Conservation (phyloP, 1,140 invertebrate species). For the Halotydeus destructor region DNA sequence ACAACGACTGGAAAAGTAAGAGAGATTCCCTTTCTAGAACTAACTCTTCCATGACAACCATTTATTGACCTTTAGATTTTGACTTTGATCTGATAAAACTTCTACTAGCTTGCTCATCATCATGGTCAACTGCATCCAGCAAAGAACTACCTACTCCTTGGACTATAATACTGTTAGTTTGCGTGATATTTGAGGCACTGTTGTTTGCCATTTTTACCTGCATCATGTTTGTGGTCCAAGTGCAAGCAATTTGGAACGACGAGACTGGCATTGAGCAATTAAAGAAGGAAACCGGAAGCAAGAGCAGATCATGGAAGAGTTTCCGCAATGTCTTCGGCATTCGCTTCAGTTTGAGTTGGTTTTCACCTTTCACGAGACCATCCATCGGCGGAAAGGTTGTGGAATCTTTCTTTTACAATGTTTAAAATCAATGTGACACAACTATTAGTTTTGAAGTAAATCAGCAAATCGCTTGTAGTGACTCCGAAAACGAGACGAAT, state of each 20-base stretch:
- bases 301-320: constrained; percentile 75
- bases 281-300: constrained; percentile 41
- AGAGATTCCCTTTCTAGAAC: constrained; percentile 6
- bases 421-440: no score
- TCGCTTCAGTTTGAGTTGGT: constrained; percentile 66
- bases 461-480: no score
- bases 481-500: no score
- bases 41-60: background rate
- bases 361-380: constrained; percentile 51
- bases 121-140: no score
- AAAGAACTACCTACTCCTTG: constrained; percentile 47
- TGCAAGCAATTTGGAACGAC: constrained; percentile 97
- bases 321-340: constrained; percentile 83
- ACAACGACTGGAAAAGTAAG: constrained; percentile 65
- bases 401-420: constrained; percentile 5
- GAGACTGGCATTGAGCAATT: constrained; percentile 43
- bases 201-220: constrained; percentile 95
- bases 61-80: constrained; percentile 1
- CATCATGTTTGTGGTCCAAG: constrained; percentile 88
- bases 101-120: no score
- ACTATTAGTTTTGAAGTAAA: no score
- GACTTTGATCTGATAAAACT: constrained; percentile 41
- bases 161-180: constrained; percentile 81
- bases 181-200: constrained; percentile 86
- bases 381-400: constrained; percentile 5